phyloP scores from a whole-genome alignment of 2,888 invertebrate genomes.

The Dryobota labecula region DNA sequence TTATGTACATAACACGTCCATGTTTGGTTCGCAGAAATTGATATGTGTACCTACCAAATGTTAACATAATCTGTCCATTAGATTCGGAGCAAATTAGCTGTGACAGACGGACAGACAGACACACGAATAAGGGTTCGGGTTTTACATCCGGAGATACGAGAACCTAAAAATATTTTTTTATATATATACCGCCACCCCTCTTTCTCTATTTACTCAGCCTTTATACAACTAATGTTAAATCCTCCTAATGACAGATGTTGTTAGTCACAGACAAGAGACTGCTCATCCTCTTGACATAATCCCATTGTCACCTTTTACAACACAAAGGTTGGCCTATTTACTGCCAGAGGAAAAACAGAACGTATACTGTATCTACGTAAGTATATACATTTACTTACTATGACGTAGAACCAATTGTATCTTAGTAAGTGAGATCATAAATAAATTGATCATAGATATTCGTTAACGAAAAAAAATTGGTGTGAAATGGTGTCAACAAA shows the following conservation, averaged over 20 bases:
- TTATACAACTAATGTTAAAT: not conserved
- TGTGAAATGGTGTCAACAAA: constrained; percentile 33
- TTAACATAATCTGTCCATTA: too few relatives aligned
- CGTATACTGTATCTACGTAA: not conserved
- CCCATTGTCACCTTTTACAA: constrained; percentile 10
- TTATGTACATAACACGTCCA: too few relatives aligned
- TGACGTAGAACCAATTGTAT: not conserved
- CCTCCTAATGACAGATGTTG: constrained; percentile 1
- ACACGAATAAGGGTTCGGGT: too few relatives aligned
- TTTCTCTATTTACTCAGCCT: not conserved
- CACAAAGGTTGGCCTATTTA: constrained; percentile 34
- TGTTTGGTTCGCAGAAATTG: too few relatives aligned
- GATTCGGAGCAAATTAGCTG: too few relatives aligned
- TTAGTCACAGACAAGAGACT: constrained; percentile 1
- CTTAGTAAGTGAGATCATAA: not conserved
- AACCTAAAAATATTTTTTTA: too few relatives aligned
- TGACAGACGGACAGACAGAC: too few relatives aligned
- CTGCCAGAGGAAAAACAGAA: not conserved
- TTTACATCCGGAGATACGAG: too few relatives aligned
- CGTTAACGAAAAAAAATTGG: too few relatives aligned
- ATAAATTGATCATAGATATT: constrained; percentile 16
- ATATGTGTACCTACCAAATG: too few relatives aligned
- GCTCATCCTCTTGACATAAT: constrained; percentile 18
- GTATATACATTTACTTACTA: not conserved
- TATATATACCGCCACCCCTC: too few relatives aligned